Conservation (phyloP, 2,797 vertebrate genomes). For the Spondyliosoma cantharus region DNA sequence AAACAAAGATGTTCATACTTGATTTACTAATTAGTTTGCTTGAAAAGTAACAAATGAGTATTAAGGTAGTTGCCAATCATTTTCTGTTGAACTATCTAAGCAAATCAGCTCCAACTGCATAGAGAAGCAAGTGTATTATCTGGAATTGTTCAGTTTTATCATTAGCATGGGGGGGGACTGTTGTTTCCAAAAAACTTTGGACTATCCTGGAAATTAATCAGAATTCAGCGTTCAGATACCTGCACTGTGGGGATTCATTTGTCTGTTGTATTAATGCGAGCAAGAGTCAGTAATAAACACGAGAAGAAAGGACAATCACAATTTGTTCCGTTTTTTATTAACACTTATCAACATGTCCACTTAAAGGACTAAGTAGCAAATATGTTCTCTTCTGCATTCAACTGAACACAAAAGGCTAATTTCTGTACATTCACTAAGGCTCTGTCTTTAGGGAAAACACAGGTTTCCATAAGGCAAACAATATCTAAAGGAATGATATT, state of each 20-base stretch:
- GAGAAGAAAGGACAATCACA: slow-evolving; percentile 49
- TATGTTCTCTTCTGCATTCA: slow-evolving; percentile 89
- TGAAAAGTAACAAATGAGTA: not conserved
- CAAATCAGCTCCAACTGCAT: not conserved
- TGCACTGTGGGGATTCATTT: not conserved
- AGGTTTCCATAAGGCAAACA: slow-evolving; percentile 94
- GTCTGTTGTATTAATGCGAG: not conserved
- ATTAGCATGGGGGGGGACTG: not conserved
- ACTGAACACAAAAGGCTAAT: slow-evolving; percentile 88
- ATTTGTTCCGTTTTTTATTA: slow-evolving; percentile 89
- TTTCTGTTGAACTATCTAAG: not conserved
- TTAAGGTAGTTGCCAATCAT: not conserved
- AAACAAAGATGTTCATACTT: too few relatives aligned
- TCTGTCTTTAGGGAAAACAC: slow-evolving; percentile 88
- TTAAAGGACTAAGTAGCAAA: slow-evolving; percentile 94
- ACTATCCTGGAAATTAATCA: not conserved
- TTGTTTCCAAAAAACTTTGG: not conserved
- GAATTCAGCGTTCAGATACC: not conserved
- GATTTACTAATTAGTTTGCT: too few relatives aligned
- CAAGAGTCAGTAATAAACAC: not conserved
- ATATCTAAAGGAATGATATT: slow-evolving; percentile 94
- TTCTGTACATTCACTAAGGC: slow-evolving; percentile 97
- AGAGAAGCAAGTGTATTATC: not conserved
- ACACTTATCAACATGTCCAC: slow-evolving; percentile 94
- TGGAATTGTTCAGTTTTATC: not conserved